A percentile compares a stretch with the other conserved stretches of the same genome.
Conservation (phyloP, 2,888 invertebrate species). For the Diogma glabrata region DNA sequence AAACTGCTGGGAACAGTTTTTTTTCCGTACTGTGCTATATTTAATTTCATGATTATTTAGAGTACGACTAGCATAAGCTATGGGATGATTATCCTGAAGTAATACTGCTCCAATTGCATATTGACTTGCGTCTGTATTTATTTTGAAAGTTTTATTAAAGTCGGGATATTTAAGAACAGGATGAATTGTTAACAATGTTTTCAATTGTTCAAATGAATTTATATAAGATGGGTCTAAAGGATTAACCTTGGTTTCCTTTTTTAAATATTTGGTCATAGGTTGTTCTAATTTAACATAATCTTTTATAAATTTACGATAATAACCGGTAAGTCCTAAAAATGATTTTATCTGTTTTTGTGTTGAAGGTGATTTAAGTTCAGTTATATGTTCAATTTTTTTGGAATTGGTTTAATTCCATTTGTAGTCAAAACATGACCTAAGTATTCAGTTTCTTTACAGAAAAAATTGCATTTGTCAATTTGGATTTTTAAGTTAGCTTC, state of each 20-base stretch:
- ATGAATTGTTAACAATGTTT: constrained; percentile 13
- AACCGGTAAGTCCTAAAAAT: not conserved
- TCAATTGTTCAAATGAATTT: constrained; percentile 15
- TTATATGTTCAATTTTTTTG: not conserved
- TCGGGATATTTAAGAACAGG: not conserved
- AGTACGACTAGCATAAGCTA: not conserved
- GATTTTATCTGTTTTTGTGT: not conserved
- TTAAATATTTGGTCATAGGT: not conserved
- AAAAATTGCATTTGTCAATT: not conserved
- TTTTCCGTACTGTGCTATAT: not conserved
- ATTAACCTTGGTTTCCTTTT: constrained; percentile 12
- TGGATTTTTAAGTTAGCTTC: not conserved
- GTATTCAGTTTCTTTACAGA: not conserved
- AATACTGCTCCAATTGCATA: not conserved
- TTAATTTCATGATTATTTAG: not conserved
- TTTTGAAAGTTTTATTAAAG: not conserved
- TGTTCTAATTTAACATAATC: not conserved
- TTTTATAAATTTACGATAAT: not conserved
- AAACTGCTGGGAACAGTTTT: not conserved
- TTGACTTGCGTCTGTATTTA: not conserved
- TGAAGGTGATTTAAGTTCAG: not conserved
- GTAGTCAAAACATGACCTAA: not conserved
- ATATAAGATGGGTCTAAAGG: constrained; percentile 4
- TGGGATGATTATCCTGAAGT: not conserved
- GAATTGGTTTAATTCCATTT: not conserved